A percentile compares a stretch with the other conserved stretches of the same genome.
These are phyloP conservation scores for Pionites leucogaster DNA, from an alignment of 2,113 vertebrate genomes.

Conservation along the genomic window DNA sequence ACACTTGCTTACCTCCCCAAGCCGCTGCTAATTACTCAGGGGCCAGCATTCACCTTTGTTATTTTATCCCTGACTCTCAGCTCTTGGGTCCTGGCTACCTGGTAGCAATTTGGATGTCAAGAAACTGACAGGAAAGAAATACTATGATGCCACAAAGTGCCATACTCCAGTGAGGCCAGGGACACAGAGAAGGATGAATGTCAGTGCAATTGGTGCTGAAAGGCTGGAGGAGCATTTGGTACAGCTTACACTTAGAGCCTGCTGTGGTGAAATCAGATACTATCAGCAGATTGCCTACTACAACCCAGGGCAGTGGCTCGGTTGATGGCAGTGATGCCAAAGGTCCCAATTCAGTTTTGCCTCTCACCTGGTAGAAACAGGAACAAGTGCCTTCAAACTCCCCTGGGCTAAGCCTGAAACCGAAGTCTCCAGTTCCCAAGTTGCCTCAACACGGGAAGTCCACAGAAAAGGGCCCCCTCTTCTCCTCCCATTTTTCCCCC, in stretches of 20 bases:
- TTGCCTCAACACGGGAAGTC: accelerated
- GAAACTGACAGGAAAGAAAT: neutral
- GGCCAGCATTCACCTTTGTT: neutral
- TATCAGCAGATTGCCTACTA: neutral
- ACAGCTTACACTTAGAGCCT: accelerated
- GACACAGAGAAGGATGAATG: neutral
- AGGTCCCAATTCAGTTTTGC: neutral
- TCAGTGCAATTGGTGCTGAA: neutral
- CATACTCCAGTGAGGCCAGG: neutral
- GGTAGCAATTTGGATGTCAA: neutral
- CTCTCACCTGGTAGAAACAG: neutral
- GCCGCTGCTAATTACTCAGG: neutral
- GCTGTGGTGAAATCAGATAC: neutral
- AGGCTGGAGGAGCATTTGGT: neutral
- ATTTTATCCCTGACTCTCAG: neutral
- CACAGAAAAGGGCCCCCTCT: neutral
- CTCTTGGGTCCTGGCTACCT: neutral
- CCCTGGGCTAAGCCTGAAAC: neutral
- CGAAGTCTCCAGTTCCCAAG: neutral
- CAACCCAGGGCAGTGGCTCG: neutral
- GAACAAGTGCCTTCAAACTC: neutral
- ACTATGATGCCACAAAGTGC: neutral
- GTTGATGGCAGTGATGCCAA: accelerated
- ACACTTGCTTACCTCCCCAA: neutral
- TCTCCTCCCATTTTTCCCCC: neutral